Evolutionary conservation across 2,113 vertebrate genomes (phyloP), one percentile per base, ranked within the genome.

Genomic region (Trinectes maculatus): DNA sequence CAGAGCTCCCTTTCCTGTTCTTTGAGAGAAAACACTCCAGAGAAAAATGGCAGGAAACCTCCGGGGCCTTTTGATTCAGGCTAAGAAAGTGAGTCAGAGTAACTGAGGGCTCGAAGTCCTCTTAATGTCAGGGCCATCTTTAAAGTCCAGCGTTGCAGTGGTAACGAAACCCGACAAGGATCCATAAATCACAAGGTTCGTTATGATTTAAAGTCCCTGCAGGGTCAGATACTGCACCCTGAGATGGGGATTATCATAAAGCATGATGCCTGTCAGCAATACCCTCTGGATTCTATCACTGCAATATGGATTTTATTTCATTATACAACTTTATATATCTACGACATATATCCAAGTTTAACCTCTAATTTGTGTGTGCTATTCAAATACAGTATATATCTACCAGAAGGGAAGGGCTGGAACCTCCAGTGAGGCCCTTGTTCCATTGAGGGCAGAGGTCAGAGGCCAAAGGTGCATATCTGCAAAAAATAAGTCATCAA

Each of bases 41-140:
- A 89, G 85, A 73, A 90, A 91, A 91, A 91, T 91, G 64, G 76
- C 90, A 82, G 90, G 90, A 91, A 90, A 82, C 59, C 85, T 85
- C 74, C 79, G 82, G 76, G 85, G 87, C 59, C 86, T 89, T 91
- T 90, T 87, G 82, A 90, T 87, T 86, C 79, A 51, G 44, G 64
- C 55, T 70, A 60, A 76, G 80, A 84, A 84, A 78, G 77, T 77
- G 77, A 84, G 46, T 77, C 73, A 79, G 77, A 42, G 53, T 72
- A 79, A 71, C 80, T 77, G 70, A 53, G 62, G 48, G 56, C 61
- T 22, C 3, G 6, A 49, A 48, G 67, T 28, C 43, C 26, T 49
- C 19, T 12, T 15, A 25, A 42, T 57, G 69, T 47, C 73, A 72
- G 22, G 74, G 73, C 19, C 51, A 15, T 54, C 59, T 29, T 31